phyloP scores from a whole-genome alignment of 2,113 vertebrate species.

The Cynoglossus semilaevis region DNA sequence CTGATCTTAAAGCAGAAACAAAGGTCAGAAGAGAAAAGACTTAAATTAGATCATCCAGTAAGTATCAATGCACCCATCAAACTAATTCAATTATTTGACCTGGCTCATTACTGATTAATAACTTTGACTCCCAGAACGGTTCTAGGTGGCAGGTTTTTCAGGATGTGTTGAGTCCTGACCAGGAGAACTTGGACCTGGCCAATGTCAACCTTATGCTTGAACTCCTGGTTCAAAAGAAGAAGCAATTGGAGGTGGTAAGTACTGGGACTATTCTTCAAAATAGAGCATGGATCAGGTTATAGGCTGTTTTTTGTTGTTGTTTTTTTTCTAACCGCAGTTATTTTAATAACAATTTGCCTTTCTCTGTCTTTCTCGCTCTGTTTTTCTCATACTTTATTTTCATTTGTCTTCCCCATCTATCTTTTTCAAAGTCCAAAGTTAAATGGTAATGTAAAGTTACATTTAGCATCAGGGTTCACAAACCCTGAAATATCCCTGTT shows the following conservation, averaged over 20 bases:
- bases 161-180: conserved; percentile 90
- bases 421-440: too few relatives aligned
- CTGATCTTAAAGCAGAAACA: conserved; percentile 99
- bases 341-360: too few relatives aligned
- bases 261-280: too few relatives aligned
- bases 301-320: too few relatives aligned
- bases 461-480: too few relatives aligned
- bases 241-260: conserved; percentile 95
- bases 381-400: too few relatives aligned
- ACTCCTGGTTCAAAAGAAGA: conserved; percentile 95
- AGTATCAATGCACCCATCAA: conserved; percentile 63
- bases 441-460: too few relatives aligned
- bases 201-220: conserved; percentile 98
- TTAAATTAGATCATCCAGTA: conserved; percentile 98
- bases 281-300: too few relatives aligned
- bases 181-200: conserved; percentile 95
- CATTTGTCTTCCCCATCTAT: too few relatives aligned
- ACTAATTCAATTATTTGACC: not conserved
- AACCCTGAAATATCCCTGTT: too few relatives aligned
- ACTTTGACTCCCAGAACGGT: conserved; percentile 80
- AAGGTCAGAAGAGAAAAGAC: conserved; percentile 93
- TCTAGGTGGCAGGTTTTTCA: conserved; percentile 97
- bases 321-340: too few relatives aligned
- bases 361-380: too few relatives aligned
- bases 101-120: not conserved